Percentiles rank a stretch among this genome's conserved stretches.
Evolutionary conservation across 2,797 vertebrate species (phyloP).

Genomic region (Chaetophractus vellerosus): DNA sequence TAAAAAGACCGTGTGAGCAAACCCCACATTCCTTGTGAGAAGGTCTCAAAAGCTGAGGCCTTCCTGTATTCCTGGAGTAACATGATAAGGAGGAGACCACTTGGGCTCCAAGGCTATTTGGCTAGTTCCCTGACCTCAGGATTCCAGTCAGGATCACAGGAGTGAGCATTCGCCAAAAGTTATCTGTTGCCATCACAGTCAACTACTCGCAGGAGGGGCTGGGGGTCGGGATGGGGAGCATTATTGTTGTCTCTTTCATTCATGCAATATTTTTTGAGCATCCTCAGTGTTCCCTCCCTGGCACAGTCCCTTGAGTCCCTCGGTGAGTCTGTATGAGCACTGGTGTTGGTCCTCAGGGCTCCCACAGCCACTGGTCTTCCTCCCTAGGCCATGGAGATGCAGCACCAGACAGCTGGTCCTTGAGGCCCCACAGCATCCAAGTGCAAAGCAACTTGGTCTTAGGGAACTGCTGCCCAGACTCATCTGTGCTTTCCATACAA

Average conservation of each 20-base stretch:
- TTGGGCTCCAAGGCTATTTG: neutral
- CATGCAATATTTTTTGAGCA: neutral
- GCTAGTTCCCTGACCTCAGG: neutral
- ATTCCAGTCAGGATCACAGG: neutral
- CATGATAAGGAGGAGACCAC: neutral
- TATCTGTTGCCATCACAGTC: neutral
- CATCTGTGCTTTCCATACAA: neutral
- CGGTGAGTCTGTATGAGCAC: neutral
- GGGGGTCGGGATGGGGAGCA: neutral
- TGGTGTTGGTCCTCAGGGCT: neutral
- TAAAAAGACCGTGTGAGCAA: neutral
- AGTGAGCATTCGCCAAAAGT: conserved; percentile 5
- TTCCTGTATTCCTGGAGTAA: neutral
- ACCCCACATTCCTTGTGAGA: neutral
- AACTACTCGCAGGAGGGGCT: neutral
- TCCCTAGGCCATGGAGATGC: neutral
- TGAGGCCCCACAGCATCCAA: neutral
- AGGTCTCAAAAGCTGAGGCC: neutral
- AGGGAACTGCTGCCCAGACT: neutral
- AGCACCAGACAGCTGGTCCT: neutral
- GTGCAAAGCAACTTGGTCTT: neutral
- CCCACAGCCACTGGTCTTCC: neutral
- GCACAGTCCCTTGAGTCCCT: neutral
- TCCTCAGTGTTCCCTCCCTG: neutral
- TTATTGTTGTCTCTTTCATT: neutral